Percentiles rank a stretch among this genome's conserved stretches.
Conservation (phyloP, 1,140 invertebrate genomes). For the Drosophila lacteicornis region DNA sequence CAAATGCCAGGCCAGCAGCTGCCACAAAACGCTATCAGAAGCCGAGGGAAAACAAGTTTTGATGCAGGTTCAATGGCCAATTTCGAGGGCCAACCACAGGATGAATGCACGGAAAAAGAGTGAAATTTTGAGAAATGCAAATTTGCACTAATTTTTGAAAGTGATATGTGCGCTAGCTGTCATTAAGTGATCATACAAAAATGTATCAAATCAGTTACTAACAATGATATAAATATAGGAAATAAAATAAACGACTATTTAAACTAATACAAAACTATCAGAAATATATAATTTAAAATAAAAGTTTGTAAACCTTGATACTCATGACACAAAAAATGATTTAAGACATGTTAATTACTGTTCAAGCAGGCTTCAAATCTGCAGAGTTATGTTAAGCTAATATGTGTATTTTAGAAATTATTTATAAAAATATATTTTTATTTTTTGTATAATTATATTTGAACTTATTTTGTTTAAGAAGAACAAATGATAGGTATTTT, state of each 20-base stretch:
- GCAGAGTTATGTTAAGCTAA: too few species aligned
- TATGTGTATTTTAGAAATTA: too few species aligned
- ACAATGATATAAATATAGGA: too few species aligned
- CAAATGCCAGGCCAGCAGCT: constrained; percentile 58
- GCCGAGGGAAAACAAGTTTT: constrained; percentile 62
- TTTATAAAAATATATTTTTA: too few species aligned
- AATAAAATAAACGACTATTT: background rate
- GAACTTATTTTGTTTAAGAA: too few species aligned
- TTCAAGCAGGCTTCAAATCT: too few species aligned
- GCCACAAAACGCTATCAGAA: constrained; percentile 57
- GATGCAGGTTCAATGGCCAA: constrained; percentile 75
- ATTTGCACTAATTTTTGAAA: background rate
- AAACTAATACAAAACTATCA: background rate
- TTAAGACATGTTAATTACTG: too few species aligned
- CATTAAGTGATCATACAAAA: background rate
- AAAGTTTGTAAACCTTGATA: too few species aligned
- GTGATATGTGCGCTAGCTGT: background rate
- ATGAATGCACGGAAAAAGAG: constrained; percentile 13
- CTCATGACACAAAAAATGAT: too few species aligned
- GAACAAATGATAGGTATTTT: background rate
- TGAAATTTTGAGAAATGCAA: background rate
- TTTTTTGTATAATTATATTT: too few species aligned
- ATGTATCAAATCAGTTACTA: too few species aligned
- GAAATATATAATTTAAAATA: too few species aligned
- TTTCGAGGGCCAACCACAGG: constrained; percentile 61